Base-by-base conservation (phyloP, 2,113 vertebrate genomes). In the Numida meleagris region DNA sequence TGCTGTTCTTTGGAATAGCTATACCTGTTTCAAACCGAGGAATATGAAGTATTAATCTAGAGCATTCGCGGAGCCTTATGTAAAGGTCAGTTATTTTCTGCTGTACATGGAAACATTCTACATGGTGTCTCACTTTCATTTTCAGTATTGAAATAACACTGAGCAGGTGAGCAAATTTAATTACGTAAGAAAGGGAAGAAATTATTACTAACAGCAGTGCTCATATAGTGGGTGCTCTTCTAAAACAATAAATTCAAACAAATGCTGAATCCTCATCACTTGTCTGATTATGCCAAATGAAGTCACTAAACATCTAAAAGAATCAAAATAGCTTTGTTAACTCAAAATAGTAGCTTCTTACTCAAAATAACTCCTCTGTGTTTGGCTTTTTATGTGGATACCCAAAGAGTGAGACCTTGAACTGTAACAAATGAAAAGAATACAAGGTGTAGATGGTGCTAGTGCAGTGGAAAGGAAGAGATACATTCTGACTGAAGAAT, bases 71-170 rank as follows among this genome's bases (percentile, higher is more conserved):
- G 74, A 93, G 80, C 74, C 63, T 63, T 42, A 38, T 14, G 51
- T 33, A 95, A 97, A 97, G 94, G 91, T 95, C 88, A 93, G 19
- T 66, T 59, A 48, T 81, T 80, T 90, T 81, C 82, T 90, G 73
- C 25, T 82, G 66, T 59, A 94, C 95, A 90, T 82, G 83, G 72
- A 96, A 96, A 95, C 77, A 89, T 71, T 62, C 67, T 50, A 62
- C 73, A 40, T 25, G 31, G 53, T 23, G 14, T 36, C 66, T 16
- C 29, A 55, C 50, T 75, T 95, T 71, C 62, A 53, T 93, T 91
- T 79, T 48, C 75, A 55, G 4, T 4, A 21, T 3, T 45, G 73
- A 68, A 96, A 87, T 34, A 91, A 62, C 34, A 74, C 17, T 34
- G 57, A 12, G 10, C 10, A 92, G 72, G 70, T 73, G 25, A 91